Evolutionary conservation across 64 coral and sea anemone species (phyloP).

Genomic region (Platygyra sinensis): DNA sequence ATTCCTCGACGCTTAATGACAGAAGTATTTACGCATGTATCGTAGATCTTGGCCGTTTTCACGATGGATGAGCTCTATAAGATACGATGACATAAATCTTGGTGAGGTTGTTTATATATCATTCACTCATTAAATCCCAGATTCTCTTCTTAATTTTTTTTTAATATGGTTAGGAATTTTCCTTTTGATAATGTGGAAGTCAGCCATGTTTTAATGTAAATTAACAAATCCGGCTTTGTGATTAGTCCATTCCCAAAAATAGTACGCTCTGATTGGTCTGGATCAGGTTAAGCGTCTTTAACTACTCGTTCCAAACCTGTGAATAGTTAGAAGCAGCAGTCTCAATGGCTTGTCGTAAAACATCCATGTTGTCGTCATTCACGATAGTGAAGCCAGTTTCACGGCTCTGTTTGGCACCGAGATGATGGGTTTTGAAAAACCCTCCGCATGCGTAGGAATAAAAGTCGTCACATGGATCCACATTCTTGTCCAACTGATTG

Average conservation of each 20-base stretch:
- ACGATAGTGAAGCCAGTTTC: neutral
- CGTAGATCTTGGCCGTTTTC: conserved; percentile 58
- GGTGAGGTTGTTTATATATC: no score
- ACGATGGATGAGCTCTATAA: conserved; percentile 48
- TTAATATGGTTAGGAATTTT: no score
- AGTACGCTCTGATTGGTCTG: neutral
- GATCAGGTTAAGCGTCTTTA: neutral
- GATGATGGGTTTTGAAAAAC: conserved; percentile 42
- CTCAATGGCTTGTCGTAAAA: conserved; percentile 21
- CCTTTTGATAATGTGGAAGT: no score
- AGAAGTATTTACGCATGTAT: conserved; percentile 40
- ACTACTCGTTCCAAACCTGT: conserved; percentile 2
- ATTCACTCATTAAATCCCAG: no score
- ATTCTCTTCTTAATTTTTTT: no score
- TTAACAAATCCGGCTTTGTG: no score
- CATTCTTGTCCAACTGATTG: conserved; percentile 51
- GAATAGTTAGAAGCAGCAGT: neutral
- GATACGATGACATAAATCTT: neutral
- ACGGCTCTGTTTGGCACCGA: neutral
- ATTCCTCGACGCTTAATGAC: conserved; percentile 30
- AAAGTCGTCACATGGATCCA: conserved; percentile 75
- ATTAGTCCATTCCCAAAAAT: neutral
- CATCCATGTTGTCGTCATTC: neutral
- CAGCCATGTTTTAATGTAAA: no score
- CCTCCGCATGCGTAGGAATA: conserved; percentile 77